Base-by-base conservation (phyloP, 1,140 invertebrate genomes). In the Drosophila ananassae region DNA sequence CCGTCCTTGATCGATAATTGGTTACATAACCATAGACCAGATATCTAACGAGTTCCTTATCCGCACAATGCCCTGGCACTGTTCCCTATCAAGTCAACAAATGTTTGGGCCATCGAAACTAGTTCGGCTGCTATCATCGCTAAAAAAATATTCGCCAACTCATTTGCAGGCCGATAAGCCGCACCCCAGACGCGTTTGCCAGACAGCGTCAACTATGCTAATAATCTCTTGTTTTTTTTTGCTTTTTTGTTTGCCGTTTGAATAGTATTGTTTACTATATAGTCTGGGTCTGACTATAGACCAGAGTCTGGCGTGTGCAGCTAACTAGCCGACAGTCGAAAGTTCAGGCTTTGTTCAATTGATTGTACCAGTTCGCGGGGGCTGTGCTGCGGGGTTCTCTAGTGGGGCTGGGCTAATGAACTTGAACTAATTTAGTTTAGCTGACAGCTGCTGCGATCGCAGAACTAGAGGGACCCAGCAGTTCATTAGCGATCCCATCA, bases 361-460 rank as follows among this genome's bases (percentile, higher is more conserved):
- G 72, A 79, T 79, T 80, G 61, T 55, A n/a, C 13, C n/a, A 24
- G 55, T 60, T 39, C 30, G 25, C 32, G 34, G 24, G 22, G 37
- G 12, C 21, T 12, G 25, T 44, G 41, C n/a, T 2, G 13, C n/a
- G 10, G 17, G 50, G 41, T 37, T 5, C 25, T 28, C 25, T 28
- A 7, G 25, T 28, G 25, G 25, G 25, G 25, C 72, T 53, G 57
- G 62, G 58, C 61, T 83, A 81, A 81, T 73, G 79, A 82, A 78
- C 79, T 79, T 79, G 77, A 79, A 79, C 76, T 79, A 79, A 78
- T 78, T 79, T 39, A 41, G 51, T 74, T 51, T 37, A 57, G 37
- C 48, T 39, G 55, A 71, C 66, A 71, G 53, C 46, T 57, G 63
- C 63, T 28, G 24, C 4, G 66, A 68, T 55, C 66, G 22, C 12